A percentile compares a stretch with the other conserved stretches of the same genome.
phyloP scores from a whole-genome alignment of 1,140 invertebrate genomes.

The Drosophila nigrodunni region DNA sequence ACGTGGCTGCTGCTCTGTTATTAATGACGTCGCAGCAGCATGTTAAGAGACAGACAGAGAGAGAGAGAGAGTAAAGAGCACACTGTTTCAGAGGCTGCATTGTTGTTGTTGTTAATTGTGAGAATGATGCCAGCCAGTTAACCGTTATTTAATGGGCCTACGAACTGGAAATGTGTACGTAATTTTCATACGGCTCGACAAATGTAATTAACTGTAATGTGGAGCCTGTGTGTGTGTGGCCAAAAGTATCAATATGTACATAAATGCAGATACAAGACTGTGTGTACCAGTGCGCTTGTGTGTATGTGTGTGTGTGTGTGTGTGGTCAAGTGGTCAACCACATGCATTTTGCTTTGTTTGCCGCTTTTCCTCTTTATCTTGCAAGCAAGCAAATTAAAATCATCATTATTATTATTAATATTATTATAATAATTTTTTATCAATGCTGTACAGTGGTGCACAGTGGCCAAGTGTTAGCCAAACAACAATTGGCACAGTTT shows the following conservation, averaged over 20 bases:
- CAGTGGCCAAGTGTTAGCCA: constrained; percentile 54
- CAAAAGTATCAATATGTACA: constrained; percentile 38
- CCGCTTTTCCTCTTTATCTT: constrained; percentile 48
- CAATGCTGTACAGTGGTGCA: constrained; percentile 14
- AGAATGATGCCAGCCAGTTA: constrained; percentile 63
- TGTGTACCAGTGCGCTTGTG: neutral
- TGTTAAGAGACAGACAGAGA: constrained; percentile 41
- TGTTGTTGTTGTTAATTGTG: constrained; percentile 50
- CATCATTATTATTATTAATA: constrained; percentile 66
- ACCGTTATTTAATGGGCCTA: constrained; percentile 71
- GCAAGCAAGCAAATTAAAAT: constrained; percentile 76
- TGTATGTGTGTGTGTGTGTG: too few species aligned
- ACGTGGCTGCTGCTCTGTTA: constrained; percentile 67
- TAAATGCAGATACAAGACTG: neutral
- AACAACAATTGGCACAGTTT: constrained; percentile 73
- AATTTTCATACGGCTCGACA: constrained; percentile 71
- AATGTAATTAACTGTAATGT: constrained; percentile 80
- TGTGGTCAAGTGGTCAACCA: constrained; percentile 47
- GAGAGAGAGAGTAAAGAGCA: neutral
- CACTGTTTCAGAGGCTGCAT: constrained; percentile 9
- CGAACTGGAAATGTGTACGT: constrained; percentile 56
- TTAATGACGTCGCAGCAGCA: constrained; percentile 69
- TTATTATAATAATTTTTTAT: constrained; percentile 57
- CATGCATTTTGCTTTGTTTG: constrained; percentile 8
- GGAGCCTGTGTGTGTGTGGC: constrained; percentile 31